Percentiles rank a stretch among this genome's conserved stretches.
phyloP scores from a whole-genome alignment of 2,113 vertebrate genomes.

The Sinocyclocheilus maitianheensis region DNA sequence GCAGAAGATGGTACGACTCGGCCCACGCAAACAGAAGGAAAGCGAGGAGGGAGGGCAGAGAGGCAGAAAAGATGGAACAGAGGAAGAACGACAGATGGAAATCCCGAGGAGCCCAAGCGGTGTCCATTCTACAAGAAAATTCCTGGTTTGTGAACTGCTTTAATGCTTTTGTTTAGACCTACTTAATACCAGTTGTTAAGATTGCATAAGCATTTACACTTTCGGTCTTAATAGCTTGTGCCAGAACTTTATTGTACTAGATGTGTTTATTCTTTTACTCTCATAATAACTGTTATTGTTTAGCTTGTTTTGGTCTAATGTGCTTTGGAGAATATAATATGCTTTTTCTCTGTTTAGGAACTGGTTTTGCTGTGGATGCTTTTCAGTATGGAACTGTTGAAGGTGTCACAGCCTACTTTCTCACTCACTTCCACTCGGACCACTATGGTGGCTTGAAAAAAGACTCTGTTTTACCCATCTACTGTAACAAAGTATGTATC shows the following conservation, averaged over 20 bases:
- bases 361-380: constrained; percentile 87
- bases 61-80: constrained; percentile 75
- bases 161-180: constrained; percentile 9
- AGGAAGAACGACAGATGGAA: constrained; percentile 57
- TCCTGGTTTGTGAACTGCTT: constrained; percentile 65
- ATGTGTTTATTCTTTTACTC: background rate
- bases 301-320: background rate
- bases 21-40: constrained; percentile 46
- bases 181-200: background rate
- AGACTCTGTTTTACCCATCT: constrained; percentile 82
- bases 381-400: constrained; percentile 87
- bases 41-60: constrained; percentile 52
- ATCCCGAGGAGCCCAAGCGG: constrained; percentile 56
- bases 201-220: background rate
- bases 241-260: background rate
- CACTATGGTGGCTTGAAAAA: constrained; percentile 90
- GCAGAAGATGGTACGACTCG: constrained; percentile 52
- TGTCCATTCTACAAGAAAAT: constrained; percentile 98
- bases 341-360: constrained; percentile 74
- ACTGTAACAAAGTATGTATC: constrained; percentile 88
- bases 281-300: background rate
- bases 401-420: constrained; percentile 89
- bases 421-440: constrained; percentile 97
- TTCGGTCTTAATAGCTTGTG: background rate
- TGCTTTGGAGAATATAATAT: background rate